These are phyloP conservation scores for Holothuria leucospilota DNA, from an alignment of 53 echinoderm and acorn worm species.

Conservation along the genomic window DNA sequence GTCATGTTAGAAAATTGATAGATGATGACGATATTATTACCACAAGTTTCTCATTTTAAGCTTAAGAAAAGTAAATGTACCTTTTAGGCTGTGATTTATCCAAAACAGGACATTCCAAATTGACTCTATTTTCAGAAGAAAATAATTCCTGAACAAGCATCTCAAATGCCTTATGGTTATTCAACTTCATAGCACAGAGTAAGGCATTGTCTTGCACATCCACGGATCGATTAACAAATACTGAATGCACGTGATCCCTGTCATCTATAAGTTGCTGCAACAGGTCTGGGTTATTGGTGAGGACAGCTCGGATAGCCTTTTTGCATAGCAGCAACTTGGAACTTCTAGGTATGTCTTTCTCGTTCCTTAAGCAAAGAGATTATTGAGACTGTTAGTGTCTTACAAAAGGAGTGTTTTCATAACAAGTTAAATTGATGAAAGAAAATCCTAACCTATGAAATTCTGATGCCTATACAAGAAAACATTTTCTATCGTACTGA, in stretches of 20 bases:
- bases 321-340: constrained; percentile 85
- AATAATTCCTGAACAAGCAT: constrained; percentile 22
- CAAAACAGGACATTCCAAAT: constrained; percentile 56
- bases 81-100: constrained; percentile 59
- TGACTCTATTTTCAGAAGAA: constrained; percentile 25
- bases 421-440: too few relatives aligned
- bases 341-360: constrained; percentile 79
- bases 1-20: too few relatives aligned
- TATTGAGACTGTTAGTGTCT: neutral
- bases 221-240: constrained; percentile 70
- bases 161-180: constrained; percentile 19
- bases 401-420: neutral
- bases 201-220: constrained; percentile 75
- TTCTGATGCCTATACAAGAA: too few relatives aligned
- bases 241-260: constrained; percentile 68
- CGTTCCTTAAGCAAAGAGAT: constrained; percentile 65
- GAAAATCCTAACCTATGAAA: too few relatives aligned
- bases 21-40: neutral
- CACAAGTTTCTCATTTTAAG: neutral
- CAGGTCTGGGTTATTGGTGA: constrained; percentile 83
- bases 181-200: constrained; percentile 73
- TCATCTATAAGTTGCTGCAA: constrained; percentile 78
- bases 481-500: too few relatives aligned
- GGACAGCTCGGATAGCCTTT: constrained; percentile 87
- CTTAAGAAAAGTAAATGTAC: constrained; percentile 29